Conservation (phyloP, 1,140 invertebrate genomes). For the Drosophila parabipectinata region DNA sequence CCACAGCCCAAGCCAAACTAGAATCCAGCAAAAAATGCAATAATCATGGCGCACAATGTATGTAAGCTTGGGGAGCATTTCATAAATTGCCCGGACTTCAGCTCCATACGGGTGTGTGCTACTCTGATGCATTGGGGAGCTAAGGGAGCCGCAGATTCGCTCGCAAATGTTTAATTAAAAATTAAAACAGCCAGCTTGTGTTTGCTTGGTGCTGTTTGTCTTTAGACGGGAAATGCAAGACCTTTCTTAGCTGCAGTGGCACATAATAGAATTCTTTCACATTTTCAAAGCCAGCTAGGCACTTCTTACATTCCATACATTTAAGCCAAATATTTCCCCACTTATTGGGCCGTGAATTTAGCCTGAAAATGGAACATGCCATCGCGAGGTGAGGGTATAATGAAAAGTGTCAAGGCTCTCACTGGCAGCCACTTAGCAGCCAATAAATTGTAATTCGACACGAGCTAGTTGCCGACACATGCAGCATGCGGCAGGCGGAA, state of each 20-base stretch:
- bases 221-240: constrained; percentile 41
- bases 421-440: constrained; percentile 71
- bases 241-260: constrained; percentile 27
- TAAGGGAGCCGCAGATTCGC: constrained; percentile 49
- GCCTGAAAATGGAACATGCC: not conserved
- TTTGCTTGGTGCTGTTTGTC: constrained; percentile 46
- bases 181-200: constrained; percentile 66
- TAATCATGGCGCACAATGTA: constrained; percentile 44
- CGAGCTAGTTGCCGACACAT: constrained; percentile 51
- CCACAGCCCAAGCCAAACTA: not conserved
- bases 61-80: constrained; percentile 47
- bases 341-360: not conserved
- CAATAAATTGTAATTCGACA: constrained; percentile 83
- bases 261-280: constrained; percentile 9
- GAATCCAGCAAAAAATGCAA: constrained; percentile 37
- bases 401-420: constrained; percentile 57
- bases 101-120: not conserved
- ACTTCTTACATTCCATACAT: constrained; percentile 12
- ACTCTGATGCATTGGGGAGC: constrained; percentile 32
- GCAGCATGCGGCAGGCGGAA: constrained; percentile 19
- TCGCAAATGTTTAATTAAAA: constrained; percentile 72
- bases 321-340: not conserved
- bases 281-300: constrained; percentile 5
- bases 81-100: constrained; percentile 48
- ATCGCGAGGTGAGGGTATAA: constrained; percentile 41